Conservation (phyloP, 1,140 invertebrate genomes). For the Drosophila insularis region DNA sequence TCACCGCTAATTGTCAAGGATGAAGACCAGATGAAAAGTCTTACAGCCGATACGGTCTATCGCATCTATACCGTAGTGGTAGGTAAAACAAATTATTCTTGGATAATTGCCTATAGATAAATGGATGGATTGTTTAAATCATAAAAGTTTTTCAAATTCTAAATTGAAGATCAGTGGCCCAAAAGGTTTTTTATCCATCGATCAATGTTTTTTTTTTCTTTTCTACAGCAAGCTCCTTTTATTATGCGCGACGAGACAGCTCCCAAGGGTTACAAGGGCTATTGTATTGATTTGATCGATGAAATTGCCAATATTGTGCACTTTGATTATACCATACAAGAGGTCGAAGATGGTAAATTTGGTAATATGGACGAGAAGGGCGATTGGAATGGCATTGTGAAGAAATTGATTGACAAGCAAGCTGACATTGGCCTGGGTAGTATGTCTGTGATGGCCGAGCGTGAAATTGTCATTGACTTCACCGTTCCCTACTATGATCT, state of each 20-base stretch:
- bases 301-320: constrained; percentile 91
- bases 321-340: constrained; percentile 94
- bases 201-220: background rate
- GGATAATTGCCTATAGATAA: constrained; percentile 24
- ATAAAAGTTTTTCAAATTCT: too few species aligned
- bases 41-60: constrained; percentile 91
- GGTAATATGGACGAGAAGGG: constrained; percentile 93
- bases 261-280: constrained; percentile 90
- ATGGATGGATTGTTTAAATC: too few species aligned
- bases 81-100: constrained; percentile 76
- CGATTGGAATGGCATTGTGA: constrained; percentile 96
- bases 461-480: constrained; percentile 97
- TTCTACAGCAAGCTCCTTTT: constrained; percentile 91
- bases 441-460: constrained; percentile 95
- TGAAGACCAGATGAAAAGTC: constrained; percentile 87
- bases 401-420: constrained; percentile 93
- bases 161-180: too few species aligned
- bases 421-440: constrained; percentile 95
- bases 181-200: too few species aligned
- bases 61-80: constrained; percentile 90
- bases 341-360: constrained; percentile 90
- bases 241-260: constrained; percentile 88
- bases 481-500: constrained; percentile 98
- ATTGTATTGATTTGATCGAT: constrained; percentile 96
- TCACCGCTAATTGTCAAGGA: constrained; percentile 86